phyloP scores from a whole-genome alignment of 2,113 vertebrate species.

The Pandion haliaetus region DNA sequence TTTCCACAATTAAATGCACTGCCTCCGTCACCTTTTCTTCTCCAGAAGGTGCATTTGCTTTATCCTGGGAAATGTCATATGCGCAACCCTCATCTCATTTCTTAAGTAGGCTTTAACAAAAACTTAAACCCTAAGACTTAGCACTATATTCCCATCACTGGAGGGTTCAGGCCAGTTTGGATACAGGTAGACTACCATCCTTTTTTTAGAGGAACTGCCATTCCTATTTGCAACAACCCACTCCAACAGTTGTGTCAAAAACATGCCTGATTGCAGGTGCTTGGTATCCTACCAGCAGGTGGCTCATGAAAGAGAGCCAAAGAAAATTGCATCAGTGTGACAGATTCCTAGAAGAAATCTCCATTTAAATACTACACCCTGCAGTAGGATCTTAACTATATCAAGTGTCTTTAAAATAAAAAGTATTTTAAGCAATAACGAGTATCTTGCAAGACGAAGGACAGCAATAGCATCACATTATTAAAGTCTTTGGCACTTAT shows the following conservation, averaged over 20 bases:
- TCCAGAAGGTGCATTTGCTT: background rate
- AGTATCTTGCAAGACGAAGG: background rate
- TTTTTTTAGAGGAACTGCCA: background rate
- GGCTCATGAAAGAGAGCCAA: background rate
- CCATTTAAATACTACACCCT: background rate
- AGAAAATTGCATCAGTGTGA: background rate
- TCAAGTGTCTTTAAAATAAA: background rate
- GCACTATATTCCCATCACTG: background rate
- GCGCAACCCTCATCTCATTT: background rate
- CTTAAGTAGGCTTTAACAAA: background rate
- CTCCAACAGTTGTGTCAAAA: background rate
- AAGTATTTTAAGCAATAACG: background rate
- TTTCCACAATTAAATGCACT: background rate
- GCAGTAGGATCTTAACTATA: background rate
- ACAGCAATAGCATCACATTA: background rate
- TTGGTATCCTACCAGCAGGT: background rate
- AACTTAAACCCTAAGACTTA: background rate
- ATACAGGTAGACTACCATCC: background rate
- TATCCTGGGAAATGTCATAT: background rate
- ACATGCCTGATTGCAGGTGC: background rate
- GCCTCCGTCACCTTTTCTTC: background rate
- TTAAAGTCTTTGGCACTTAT: background rate
- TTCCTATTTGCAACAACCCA: background rate
- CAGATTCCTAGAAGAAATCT: background rate
- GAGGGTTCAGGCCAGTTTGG: background rate